phyloP scores from a whole-genome alignment of 2,888 invertebrate species.

The Drosophila fulvimacula region DNA sequence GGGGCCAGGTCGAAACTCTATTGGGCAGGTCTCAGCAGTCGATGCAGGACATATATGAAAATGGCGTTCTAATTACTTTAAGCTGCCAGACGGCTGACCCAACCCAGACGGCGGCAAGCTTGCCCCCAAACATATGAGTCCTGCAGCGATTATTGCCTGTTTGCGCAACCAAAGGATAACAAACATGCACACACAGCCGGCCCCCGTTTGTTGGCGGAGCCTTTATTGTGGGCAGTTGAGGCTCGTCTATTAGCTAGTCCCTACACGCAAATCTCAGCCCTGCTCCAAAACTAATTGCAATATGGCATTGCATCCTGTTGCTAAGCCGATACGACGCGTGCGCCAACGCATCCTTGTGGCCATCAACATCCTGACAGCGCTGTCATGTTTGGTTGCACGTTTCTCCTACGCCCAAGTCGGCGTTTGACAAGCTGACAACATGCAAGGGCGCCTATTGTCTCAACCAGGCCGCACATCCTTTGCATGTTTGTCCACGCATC shows the following conservation, averaged over 20 bases:
- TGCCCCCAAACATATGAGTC: conserved; percentile 25
- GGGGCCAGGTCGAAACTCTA: conserved; percentile 3
- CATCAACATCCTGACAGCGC: conserved; percentile 51
- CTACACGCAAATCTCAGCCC: conserved; percentile 51
- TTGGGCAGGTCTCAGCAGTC: conserved; percentile 7
- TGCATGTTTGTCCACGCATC: conserved; percentile 74
- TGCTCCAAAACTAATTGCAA: conserved; percentile 73
- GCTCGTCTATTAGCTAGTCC: conserved; percentile 66
- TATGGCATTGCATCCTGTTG: conserved; percentile 72
- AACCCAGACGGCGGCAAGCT: conserved; percentile 16
- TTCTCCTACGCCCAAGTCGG: conserved; percentile 13
- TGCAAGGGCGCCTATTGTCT: conserved; percentile 28
- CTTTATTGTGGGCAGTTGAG: conserved; percentile 41
- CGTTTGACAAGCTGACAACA: conserved; percentile 74
- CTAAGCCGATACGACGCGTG: conserved; percentile 18
- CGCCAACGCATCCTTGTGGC: conserved; percentile 43
- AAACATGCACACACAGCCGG: neutral
- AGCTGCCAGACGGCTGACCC: conserved; percentile 60
- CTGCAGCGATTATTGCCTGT: conserved; percentile 58
- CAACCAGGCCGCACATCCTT: conserved; percentile 52
- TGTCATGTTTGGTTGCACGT: conserved; percentile 65
- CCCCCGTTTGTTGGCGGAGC: conserved; percentile 8
- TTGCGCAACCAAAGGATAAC: conserved; percentile 45
- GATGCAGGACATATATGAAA: conserved; percentile 31
- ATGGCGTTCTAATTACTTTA: conserved; percentile 77